These are phyloP conservation scores for Orchestes rusci DNA, from an alignment of 2,888 invertebrate genomes.

Conservation along the genomic window DNA sequence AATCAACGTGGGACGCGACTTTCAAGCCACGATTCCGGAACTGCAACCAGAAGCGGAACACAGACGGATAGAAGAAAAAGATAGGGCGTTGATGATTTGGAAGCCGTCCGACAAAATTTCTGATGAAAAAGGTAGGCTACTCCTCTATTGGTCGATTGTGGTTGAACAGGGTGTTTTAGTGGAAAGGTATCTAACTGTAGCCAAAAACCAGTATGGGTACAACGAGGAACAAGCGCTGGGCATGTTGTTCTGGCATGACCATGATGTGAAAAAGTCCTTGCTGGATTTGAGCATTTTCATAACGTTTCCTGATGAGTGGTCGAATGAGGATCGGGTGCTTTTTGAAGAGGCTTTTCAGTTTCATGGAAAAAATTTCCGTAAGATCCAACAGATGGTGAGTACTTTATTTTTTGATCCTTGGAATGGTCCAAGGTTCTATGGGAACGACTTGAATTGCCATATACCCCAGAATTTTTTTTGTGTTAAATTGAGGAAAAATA, in stretches of 20 bases:
- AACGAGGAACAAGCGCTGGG: constrained; percentile 96
- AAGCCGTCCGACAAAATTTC: constrained; percentile 85
- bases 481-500: too few relatives aligned
- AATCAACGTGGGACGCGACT: constrained; percentile 91
- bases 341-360: constrained; percentile 98
- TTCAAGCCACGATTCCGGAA: constrained; percentile 87
- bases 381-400: constrained; percentile 92
- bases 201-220: constrained; percentile 96
- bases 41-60: constrained; percentile 66
- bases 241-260: constrained; percentile 98
- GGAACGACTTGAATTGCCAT: too few relatives aligned
- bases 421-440: too few relatives aligned
- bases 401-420: too few relatives aligned
- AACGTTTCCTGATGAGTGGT: constrained; percentile 97
- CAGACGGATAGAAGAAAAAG: constrained; percentile 68
- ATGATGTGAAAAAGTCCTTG: constrained; percentile 87
- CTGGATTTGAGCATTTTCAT: constrained; percentile 93
- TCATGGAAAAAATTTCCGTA: constrained; percentile 96
- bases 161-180: too few relatives aligned
- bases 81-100: constrained; percentile 92
- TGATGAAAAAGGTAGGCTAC: constrained; percentile 79
- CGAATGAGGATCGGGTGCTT: constrained; percentile 93
- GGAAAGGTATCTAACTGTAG: constrained; percentile 89
- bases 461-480: too few relatives aligned
- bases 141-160: too few relatives aligned